Conservation (phyloP, 1,140 invertebrate species). For the Heliconius hewitsoni region DNA sequence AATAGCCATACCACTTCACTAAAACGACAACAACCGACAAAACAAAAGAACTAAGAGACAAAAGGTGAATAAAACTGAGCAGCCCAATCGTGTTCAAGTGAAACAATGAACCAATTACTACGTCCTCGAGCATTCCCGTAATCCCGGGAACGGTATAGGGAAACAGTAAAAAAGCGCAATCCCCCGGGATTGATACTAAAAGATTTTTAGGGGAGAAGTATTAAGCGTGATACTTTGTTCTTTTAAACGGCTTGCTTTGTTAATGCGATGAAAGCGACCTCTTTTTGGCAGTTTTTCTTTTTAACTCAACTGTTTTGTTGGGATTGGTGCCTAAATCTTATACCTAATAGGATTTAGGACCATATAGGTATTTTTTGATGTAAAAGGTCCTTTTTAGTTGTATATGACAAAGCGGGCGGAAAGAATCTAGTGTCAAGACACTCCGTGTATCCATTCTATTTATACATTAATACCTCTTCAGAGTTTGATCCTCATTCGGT, state of each 20-base stretch:
- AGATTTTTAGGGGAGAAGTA: conserved; percentile 59
- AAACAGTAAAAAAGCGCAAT: conserved; percentile 64
- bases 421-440: too few species aligned
- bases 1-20: neutral
- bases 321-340: too few species aligned
- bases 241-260: conserved; percentile 61
- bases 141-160: conserved; percentile 40
- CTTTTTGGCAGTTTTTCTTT: conserved; percentile 13
- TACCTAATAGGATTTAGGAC: too few species aligned
- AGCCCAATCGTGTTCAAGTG: conserved; percentile 46
- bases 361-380: too few species aligned
- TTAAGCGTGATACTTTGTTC: conserved; percentile 68
- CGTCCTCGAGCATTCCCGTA: conserved; percentile 47
- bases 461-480: too few species aligned
- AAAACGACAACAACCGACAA: neutral
- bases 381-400: too few species aligned
- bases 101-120: conserved; percentile 72
- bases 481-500: too few species aligned
- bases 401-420: too few species aligned
- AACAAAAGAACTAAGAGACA: neutral
- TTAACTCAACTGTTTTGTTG: neutral
- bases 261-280: conserved; percentile 42
- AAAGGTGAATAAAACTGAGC: conserved; percentile 29
- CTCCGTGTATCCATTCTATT: too few species aligned
- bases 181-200: conserved; percentile 61